These are phyloP conservation scores for Iguana delicatissima DNA, from an alignment of 2,797 vertebrate genomes.

Conservation along the genomic window DNA sequence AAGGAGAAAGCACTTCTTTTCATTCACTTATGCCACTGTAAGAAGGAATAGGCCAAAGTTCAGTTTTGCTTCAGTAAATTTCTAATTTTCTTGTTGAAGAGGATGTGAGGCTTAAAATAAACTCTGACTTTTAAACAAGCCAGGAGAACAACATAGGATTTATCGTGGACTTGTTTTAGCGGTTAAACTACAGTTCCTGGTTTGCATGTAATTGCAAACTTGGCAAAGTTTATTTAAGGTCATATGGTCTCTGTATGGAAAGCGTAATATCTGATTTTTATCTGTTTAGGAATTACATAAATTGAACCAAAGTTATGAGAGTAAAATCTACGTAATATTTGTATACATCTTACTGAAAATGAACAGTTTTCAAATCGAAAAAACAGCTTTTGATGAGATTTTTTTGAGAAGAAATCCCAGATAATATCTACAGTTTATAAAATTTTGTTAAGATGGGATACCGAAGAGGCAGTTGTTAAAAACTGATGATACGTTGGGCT, in stretches of 20 bases:
- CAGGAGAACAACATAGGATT: neutral
- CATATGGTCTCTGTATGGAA: neutral
- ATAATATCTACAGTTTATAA: no score
- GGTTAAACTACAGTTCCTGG: neutral
- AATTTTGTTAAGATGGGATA: no score
- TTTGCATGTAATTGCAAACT: neutral
- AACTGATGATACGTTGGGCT: no score
- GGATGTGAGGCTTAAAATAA: neutral
- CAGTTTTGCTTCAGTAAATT: neutral
- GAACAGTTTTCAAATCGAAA: no score
- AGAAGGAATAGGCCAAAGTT: neutral
- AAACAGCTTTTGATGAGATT: no score
- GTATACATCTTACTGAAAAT: neutral
- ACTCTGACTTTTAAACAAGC: neutral
- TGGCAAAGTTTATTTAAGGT: neutral
- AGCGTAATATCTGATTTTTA: neutral
- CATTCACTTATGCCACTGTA: no score
- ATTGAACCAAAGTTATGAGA: neutral
- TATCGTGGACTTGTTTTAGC: neutral
- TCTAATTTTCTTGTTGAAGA: neutral
- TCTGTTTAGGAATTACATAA: neutral
- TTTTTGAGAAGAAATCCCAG: no score
- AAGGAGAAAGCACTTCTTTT: neutral
- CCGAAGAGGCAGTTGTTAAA: no score
- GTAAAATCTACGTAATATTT: neutral